phyloP scores from a whole-genome alignment of 2,888 invertebrate species.

The Ichneumoninae sp. region DNA sequence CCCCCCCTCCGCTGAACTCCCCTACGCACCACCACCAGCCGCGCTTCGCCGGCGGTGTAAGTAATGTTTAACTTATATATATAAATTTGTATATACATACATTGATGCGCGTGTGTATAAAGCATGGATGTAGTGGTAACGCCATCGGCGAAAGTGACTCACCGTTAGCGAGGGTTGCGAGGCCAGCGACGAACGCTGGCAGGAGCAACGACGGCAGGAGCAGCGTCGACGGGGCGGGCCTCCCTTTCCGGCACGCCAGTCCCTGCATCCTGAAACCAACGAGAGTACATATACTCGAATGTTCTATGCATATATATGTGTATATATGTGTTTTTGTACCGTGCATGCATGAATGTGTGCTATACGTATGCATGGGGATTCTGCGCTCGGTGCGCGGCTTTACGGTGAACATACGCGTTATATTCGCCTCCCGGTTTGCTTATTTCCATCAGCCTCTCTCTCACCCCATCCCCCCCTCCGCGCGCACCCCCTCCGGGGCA shows the following conservation, averaged over 20 bases:
- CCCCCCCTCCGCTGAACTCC: neutral
- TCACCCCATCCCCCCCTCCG: neutral
- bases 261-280: conserved; percentile 80
- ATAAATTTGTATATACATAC: neutral
- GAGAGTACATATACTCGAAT: conserved; percentile 66
- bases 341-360: neutral
- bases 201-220: conserved; percentile 74
- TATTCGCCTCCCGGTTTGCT: conserved; percentile 36
- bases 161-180: conserved; percentile 80
- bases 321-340: conserved; percentile 35
- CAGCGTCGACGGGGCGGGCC: conserved; percentile 76
- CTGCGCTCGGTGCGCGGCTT: conserved; percentile 24
- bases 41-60: neutral
- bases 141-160: conserved; percentile 77
- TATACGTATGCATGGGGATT: conserved; percentile 34
- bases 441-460: conserved; percentile 22
- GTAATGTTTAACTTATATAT: conserved; percentile 18
- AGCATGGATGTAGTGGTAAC: conserved; percentile 39
- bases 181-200: conserved; percentile 74
- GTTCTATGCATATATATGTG: conserved; percentile 17
- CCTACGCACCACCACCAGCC: neutral
- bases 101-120: neutral
- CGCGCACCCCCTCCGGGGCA: neutral
- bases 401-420: conserved; percentile 47
- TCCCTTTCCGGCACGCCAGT: conserved; percentile 78